Evolutionary conservation across 2,888 invertebrate species (phyloP), one percentile per base, ranked within the genome.

Genomic region (Agrochola lota): DNA sequence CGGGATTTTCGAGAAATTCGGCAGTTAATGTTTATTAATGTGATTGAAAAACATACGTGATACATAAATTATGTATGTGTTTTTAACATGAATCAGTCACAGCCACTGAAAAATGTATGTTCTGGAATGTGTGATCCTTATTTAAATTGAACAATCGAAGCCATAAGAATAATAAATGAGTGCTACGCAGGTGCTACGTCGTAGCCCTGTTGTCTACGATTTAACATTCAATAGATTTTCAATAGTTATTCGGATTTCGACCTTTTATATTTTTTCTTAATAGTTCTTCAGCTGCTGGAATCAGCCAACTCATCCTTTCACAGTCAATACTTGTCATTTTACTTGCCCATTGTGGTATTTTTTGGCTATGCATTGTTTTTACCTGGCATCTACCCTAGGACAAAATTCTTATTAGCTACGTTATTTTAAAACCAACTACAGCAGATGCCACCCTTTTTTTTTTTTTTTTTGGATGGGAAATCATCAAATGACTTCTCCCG

Each of bases 41-140:
- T 77, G 71, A 86, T 86, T 86, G 76, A 74, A 86, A 85, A 80
- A 83, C 46, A 78, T 80, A 71, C 40, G 72, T 57, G 69, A 26
- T 60, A 63, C 74, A 72, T 76, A 55, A 66, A 79, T 80, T 69
- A 74, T 71, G 35, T 12, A n/a, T 71, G 43, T 26, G 35, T 72
- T 55, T 80, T 62, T 30, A 26, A 46, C 68, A 23, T 52, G 35
- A 72, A 75, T 76, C 66, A 52, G 23, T 70, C 74, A 66, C 40
- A 52, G 49, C 40, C 62, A 40, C 30, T 74, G 63, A 70, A 70
- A 78, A 57, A 74, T 70, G 7, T 71, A 60, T 30, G 1, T 69
- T 30, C n/a, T 60, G 52, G 15, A 46, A 52, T 35, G 8, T 55
- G 17, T 66, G 59, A 72, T 52, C 3, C 12, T 46, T 70, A 72